These are phyloP conservation scores for Okapia johnstoni DNA, from an alignment of 2,113 vertebrate genomes.

Conservation along the genomic window DNA sequence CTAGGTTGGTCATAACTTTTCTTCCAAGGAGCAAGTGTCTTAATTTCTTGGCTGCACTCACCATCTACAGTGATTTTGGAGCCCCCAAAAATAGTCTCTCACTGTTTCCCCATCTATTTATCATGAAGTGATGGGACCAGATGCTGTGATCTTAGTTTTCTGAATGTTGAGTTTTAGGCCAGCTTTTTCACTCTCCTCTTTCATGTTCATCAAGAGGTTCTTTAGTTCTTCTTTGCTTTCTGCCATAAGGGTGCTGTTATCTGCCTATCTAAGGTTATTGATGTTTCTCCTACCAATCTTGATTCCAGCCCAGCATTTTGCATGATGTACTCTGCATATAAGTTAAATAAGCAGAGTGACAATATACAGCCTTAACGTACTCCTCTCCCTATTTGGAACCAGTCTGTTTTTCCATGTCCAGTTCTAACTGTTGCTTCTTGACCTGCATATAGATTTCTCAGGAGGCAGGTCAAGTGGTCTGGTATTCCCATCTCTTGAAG, in stretches of 20 bases:
- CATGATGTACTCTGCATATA: neutral
- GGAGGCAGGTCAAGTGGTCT: neutral
- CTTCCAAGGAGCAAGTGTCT: neutral
- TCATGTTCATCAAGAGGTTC: neutral
- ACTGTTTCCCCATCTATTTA: neutral
- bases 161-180: neutral
- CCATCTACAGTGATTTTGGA: neutral
- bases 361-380: neutral
- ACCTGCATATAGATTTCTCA: neutral
- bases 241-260: neutral
- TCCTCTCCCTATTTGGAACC: neutral
- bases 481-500: neutral
- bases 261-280: neutral
- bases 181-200: neutral
- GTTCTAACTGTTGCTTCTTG: neutral
- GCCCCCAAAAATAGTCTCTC: accelerated
- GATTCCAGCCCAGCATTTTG: neutral
- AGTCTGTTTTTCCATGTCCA: neutral
- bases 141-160: neutral
- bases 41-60: neutral
- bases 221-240: neutral
- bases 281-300: neutral
- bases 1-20: neutral
- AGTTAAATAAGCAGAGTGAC: neutral
- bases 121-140: neutral